Percentiles rank a stretch among this genome's conserved stretches.
Evolutionary conservation across 2,797 vertebrate species (phyloP).

Genomic region (Oophaga sylvatica): DNA sequence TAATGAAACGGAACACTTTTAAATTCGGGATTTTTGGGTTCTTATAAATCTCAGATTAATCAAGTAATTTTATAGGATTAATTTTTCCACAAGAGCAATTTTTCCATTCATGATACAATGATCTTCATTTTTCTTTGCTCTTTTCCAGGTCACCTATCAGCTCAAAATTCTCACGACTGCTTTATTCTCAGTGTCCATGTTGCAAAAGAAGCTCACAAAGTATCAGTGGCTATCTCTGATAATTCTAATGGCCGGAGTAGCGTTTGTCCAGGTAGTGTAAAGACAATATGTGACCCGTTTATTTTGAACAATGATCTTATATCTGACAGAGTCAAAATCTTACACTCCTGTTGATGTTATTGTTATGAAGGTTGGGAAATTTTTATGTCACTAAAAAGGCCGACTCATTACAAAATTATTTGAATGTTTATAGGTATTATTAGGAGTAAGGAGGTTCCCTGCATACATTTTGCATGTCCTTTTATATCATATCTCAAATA

Average conservation of each 20-base stretch:
- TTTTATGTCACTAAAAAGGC: too few relatives aligned
- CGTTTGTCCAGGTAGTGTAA: conserved; percentile 89
- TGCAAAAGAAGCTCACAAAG: conserved; percentile 87
- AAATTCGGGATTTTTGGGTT: too few relatives aligned
- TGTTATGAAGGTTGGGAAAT: too few relatives aligned
- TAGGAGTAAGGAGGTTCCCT: too few relatives aligned
- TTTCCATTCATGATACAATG: background rate
- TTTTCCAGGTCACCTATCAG: conserved; percentile 93
- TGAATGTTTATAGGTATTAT: too few relatives aligned
- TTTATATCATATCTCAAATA: too few relatives aligned
- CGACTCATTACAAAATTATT: too few relatives aligned
- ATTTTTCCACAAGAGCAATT: background rate
- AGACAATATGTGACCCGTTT: background rate
- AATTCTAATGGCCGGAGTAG: conserved; percentile 92
- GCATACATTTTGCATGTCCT: too few relatives aligned
- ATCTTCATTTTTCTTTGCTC: conserved; percentile 58
- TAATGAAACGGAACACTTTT: too few relatives aligned
- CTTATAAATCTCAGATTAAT: too few relatives aligned
- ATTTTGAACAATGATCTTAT: background rate
- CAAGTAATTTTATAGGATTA: too few relatives aligned
- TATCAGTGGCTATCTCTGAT: conserved; percentile 96
- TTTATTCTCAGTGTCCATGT: conserved; percentile 96
- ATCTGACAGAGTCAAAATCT: background rate
- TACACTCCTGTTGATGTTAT: too few relatives aligned
- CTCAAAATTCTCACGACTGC: conserved; percentile 98